Evolutionary conservation across 2,888 invertebrate genomes (phyloP).

Genomic region (Tanytarsus gracilentus): DNA sequence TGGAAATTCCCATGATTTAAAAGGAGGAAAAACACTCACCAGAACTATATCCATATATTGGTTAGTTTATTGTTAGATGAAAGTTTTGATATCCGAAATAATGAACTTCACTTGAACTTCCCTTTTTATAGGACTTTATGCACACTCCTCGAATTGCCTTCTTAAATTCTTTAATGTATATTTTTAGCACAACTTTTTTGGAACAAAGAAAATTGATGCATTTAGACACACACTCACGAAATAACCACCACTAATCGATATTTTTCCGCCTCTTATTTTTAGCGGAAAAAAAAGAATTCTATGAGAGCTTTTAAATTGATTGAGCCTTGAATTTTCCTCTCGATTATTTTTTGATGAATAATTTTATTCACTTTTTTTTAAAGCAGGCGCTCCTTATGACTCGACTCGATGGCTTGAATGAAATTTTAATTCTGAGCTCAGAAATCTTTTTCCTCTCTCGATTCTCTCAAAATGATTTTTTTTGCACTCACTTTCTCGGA

Average conservation of each 20-base stretch:
- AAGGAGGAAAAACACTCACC: background rate
- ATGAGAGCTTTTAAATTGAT: too few relatives aligned
- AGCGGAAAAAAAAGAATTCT: too few relatives aligned
- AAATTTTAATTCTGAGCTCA: too few relatives aligned
- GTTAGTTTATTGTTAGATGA: background rate
- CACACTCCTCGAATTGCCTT: background rate
- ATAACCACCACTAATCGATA: constrained; percentile 41
- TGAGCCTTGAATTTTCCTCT: too few relatives aligned
- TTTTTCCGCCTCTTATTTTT: background rate
- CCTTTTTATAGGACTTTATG: background rate
- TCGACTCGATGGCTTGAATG: too few relatives aligned
- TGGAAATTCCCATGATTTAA: background rate
- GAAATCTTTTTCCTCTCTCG: too few relatives aligned
- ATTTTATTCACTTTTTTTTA: too few relatives aligned
- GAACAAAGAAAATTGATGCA: background rate
- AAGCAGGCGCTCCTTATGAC: too few relatives aligned
- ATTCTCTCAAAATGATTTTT: too few relatives aligned
- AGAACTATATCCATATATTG: background rate
- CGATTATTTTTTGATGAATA: too few relatives aligned
- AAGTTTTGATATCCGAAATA: background rate
- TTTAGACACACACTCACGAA: background rate
- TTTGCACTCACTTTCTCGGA: too few relatives aligned
- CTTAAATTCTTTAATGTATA: background rate
- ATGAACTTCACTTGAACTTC: background rate
- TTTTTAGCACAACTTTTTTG: background rate